These are phyloP conservation scores for Danio tinwini DNA, from an alignment of 2,797 vertebrate genomes.

Conservation along the genomic window DNA sequence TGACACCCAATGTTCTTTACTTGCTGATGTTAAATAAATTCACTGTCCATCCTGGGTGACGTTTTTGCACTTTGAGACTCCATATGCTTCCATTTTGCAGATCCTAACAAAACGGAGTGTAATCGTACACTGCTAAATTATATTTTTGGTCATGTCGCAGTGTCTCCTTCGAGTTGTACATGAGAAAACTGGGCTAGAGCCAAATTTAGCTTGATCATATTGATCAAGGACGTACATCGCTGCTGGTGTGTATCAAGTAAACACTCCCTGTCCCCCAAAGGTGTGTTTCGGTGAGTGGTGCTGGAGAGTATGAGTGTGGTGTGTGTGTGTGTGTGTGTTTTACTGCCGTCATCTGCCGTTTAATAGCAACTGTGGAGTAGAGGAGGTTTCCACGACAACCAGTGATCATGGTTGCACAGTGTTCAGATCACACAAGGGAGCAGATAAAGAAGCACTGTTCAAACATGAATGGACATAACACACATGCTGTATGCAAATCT, in stretches of 20 bases:
- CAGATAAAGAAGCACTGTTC: slow-evolving; percentile 28
- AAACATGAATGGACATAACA: not conserved
- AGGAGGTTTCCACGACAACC: slow-evolving; percentile 73
- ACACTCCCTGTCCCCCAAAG: slow-evolving; percentile 48
- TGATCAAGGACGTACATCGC: slow-evolving; percentile 54
- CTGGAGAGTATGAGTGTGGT: not conserved
- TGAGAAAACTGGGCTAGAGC: slow-evolving; percentile 25
- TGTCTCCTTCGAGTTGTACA: slow-evolving; percentile 11
- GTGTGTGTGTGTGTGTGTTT: slow-evolving; percentile 40
- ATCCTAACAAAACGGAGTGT: not conserved
- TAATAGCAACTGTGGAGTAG: slow-evolving; percentile 69
- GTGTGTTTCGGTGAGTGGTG: slow-evolving; percentile 27
- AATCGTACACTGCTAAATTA: not conserved
- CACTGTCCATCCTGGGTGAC: not conserved
- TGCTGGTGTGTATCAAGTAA: slow-evolving; percentile 55
- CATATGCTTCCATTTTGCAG: not conserved
- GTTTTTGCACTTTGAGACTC: not conserved
- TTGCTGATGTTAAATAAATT: slow-evolving; percentile 17
- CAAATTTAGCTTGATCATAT: slow-evolving; percentile 50
- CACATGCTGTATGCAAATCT: not conserved
- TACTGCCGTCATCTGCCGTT: slow-evolving; percentile 64
- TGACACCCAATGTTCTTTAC: slow-evolving; percentile 23
- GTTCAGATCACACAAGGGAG: slow-evolving; percentile 31
- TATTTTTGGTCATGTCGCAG: slow-evolving; percentile 15
- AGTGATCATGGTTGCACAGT: slow-evolving; percentile 48